phyloP scores from a whole-genome alignment of 2,113 vertebrate species.

The Proteles cristata region DNA sequence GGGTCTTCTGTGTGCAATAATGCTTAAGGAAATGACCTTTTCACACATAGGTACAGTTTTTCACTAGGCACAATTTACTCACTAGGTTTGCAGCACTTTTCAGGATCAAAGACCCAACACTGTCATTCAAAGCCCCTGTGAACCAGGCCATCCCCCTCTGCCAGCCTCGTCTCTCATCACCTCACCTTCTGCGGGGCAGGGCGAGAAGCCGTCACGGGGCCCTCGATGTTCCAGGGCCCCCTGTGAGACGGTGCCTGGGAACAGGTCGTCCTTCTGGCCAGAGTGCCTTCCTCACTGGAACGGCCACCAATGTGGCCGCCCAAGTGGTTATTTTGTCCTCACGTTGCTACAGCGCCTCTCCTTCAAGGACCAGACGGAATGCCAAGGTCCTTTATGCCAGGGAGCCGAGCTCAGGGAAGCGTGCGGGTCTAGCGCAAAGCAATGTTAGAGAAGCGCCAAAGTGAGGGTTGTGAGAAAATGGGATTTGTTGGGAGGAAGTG shows the following conservation, averaged over 20 bases:
- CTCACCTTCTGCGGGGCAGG: not conserved
- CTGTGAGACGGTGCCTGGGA: not conserved
- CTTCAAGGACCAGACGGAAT: not conserved
- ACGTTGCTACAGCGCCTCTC: not conserved
- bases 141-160: not conserved
- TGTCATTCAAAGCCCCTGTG: too few species aligned
- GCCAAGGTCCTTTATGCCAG: not conserved
- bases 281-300: not conserved
- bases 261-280: not conserved
- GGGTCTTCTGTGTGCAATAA: not conserved
- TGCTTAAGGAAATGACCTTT: not conserved
- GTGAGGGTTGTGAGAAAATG: not conserved
- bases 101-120: not conserved
- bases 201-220: not conserved
- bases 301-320: too few species aligned
- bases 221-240: not conserved
- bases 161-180: not conserved
- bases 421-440: not conserved
- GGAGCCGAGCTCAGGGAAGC: not conserved
- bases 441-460: not conserved
- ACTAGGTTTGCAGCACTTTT: not conserved
- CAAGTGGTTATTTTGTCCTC: not conserved
- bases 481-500: not conserved
- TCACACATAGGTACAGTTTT: not conserved
- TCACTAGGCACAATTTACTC: not conserved